A percentile compares a stretch with the other conserved stretches of the same genome.
Conservation (phyloP, 1,140 invertebrate species). For the Coptotermes formosanus region DNA sequence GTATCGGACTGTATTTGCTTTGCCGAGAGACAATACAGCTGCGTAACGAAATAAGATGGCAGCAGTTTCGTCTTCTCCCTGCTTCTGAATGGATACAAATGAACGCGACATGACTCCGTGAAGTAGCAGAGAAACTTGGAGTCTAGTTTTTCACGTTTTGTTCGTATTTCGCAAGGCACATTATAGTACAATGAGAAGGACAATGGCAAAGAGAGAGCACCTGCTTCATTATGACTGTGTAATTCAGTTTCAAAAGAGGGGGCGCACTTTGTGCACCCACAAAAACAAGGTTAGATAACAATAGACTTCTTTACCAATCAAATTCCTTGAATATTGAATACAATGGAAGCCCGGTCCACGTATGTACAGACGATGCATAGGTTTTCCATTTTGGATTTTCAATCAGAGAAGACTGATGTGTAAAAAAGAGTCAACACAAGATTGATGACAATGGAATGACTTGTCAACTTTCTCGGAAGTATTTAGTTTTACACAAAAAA, state of each 20-base stretch:
- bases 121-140: neutral
- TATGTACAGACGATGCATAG: neutral
- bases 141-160: neutral
- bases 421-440: neutral
- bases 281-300: constrained; percentile 15
- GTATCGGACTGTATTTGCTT: neutral
- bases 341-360: neutral
- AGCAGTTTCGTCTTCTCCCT: neutral
- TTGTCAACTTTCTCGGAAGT: constrained; percentile 15
- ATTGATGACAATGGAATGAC: constrained; percentile 1
- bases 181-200: neutral
- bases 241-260: constrained; percentile 9
- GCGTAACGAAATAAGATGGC: neutral
- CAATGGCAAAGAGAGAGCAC: neutral
- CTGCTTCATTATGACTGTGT: constrained; percentile 18
- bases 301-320: constrained; percentile 1
- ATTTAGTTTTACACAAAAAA: constrained; percentile 14
- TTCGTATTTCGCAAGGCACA: constrained; percentile 2
- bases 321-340: constrained; percentile 17
- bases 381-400: constrained; percentile 19
- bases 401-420: neutral
- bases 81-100: neutral
- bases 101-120: neutral
- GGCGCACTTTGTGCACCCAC: constrained; percentile 6
- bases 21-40: neutral